These are phyloP conservation scores for Dasysyrphus albostriatus DNA, from an alignment of 2,888 invertebrate genomes.

Conservation along the genomic window DNA sequence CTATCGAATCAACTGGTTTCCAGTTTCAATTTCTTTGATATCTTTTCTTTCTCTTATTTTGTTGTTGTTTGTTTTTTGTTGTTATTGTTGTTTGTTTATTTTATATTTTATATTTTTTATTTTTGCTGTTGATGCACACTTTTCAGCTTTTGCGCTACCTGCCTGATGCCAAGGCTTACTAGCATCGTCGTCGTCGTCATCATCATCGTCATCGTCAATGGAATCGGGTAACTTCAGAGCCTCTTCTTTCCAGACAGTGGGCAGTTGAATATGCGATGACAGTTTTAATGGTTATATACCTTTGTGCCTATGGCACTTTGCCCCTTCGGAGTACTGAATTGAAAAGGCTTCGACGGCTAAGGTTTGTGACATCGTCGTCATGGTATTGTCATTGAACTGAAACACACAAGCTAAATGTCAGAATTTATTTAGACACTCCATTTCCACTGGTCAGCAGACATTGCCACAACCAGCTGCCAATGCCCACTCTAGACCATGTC, in stretches of 20 bases:
- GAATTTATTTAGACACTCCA: slow-evolving; percentile 69
- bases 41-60: slow-evolving; percentile 15
- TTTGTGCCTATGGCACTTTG: slow-evolving; percentile 54
- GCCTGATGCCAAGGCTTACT: slow-evolving; percentile 7
- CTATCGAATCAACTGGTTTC: slow-evolving; percentile 57
- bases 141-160: slow-evolving; percentile 51
- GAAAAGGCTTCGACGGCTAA: slow-evolving; percentile 46
- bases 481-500: slow-evolving; percentile 66
- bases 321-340: slow-evolving; percentile 33
- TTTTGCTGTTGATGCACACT: slow-evolving; percentile 17
- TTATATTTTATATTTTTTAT: slow-evolving; percentile 27
- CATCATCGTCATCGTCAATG: slow-evolving; percentile 44
- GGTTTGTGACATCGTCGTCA: slow-evolving; percentile 68
- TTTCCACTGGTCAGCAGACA: neutral
- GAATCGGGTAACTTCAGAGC: slow-evolving; percentile 57
- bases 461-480: slow-evolving; percentile 48
- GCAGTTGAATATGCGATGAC: slow-evolving; percentile 75
- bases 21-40: slow-evolving; percentile 55
- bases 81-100: neutral
- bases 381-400: slow-evolving; percentile 63
- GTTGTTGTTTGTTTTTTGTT: neutral
- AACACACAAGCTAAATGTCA: slow-evolving; percentile 58
- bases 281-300: slow-evolving; percentile 73
- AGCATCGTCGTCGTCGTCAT: slow-evolving; percentile 1
- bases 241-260: slow-evolving; percentile 48